Evolutionary conservation across 2,797 vertebrate genomes (phyloP).

Genomic region (Discoglossus pictus): DNA sequence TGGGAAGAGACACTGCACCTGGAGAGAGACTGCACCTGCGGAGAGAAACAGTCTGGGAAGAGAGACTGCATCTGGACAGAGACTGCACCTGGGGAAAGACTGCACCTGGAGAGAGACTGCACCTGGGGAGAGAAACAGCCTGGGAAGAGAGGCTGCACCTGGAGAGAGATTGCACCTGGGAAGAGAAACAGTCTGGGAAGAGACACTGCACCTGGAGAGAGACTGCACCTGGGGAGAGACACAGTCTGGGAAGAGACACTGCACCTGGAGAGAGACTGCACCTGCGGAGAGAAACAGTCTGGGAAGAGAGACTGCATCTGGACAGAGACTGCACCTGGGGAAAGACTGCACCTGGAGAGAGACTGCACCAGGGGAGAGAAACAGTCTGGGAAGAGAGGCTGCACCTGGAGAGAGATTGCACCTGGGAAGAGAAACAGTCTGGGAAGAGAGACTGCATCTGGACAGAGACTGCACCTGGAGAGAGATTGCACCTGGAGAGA

Average conservation of each 20-base stretch:
- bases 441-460: too few relatives aligned
- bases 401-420: conserved; percentile 13
- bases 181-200: neutral
- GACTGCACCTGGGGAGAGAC: neutral
- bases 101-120: neutral
- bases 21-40: neutral
- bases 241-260: neutral
- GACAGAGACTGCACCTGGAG: neutral
- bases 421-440: neutral
- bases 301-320: too few relatives aligned
- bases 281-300: too few relatives aligned
- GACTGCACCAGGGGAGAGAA: too few relatives aligned
- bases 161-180: neutral
- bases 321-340: neutral
- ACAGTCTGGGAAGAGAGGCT: too few relatives aligned
- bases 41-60: too few relatives aligned
- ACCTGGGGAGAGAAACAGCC: neutral
- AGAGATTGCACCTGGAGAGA: neutral
- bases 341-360: too few relatives aligned
- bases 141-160: neutral
- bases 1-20: too few relatives aligned
- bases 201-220: too few relatives aligned
- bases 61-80: too few relatives aligned
- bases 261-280: too few relatives aligned
- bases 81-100: neutral